Evolutionary conservation across 37 sponge, comb jelly and placozoan genomes (phyloP).

Genomic region (Bolinopsis microptera): DNA sequence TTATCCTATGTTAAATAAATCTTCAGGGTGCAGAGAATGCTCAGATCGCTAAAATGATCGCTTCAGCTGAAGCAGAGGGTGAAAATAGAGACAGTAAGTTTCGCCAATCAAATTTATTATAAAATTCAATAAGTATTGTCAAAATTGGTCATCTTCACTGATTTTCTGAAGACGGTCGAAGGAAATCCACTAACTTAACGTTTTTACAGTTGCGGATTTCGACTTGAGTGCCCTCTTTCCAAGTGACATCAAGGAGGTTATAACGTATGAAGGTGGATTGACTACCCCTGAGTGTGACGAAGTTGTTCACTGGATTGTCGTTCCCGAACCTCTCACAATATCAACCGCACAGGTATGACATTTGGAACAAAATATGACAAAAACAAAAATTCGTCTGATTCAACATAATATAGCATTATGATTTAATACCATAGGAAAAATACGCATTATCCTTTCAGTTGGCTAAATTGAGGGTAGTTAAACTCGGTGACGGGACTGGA

Average conservation of each 20-base stretch:
- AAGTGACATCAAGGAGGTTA: background rate
- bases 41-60: slow-evolving; percentile 8
- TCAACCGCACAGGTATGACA: slow-evolving; percentile 56
- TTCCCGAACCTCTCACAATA: background rate
- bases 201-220: background rate
- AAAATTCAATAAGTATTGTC: no score
- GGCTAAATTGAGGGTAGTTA: background rate
- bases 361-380: no score
- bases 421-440: background rate
- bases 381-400: background rate
- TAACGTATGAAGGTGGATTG: slow-evolving; percentile 48
- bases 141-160: no score
- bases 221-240: slow-evolving; percentile 42
- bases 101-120: no score
- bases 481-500: background rate
- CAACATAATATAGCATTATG: background rate
- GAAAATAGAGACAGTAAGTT: background rate
- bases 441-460: background rate
- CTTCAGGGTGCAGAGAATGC: slow-evolving; percentile 45
- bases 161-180: no score
- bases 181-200: no score
- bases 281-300: slow-evolving; percentile 64
- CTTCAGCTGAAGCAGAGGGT: background rate
- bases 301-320: slow-evolving; percentile 8
- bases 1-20: no score